phyloP scores from a whole-genome alignment of 2,888 invertebrate genomes.

The Sacculina carcini region DNA sequence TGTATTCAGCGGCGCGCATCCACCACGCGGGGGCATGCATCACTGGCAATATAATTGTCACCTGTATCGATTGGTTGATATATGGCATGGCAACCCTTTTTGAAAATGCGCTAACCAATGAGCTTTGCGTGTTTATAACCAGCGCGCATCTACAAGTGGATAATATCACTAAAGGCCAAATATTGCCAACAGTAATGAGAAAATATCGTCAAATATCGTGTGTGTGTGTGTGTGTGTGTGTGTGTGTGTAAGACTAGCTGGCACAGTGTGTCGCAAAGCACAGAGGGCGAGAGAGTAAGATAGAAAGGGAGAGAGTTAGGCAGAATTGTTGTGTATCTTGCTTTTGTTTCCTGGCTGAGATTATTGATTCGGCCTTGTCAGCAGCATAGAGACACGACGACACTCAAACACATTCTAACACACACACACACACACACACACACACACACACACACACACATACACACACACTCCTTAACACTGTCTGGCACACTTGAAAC shows the following conservation, averaged over 20 bases:
- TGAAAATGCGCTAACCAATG: too few relatives aligned
- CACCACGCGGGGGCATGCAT: too few relatives aligned
- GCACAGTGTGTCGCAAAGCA: background rate
- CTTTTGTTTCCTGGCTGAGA: too few relatives aligned
- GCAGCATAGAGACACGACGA: background rate
- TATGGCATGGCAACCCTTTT: too few relatives aligned
- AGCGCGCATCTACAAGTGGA: too few relatives aligned
- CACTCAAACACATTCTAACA: background rate
- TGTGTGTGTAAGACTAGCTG: background rate
- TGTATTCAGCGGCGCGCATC: too few relatives aligned
- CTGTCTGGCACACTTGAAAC: background rate
- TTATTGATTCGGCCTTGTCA: too few relatives aligned
- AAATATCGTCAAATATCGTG: background rate
- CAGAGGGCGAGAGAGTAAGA: background rate
- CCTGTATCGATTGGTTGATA: too few relatives aligned
- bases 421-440: background rate
- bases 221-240: background rate
- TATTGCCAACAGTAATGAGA: background rate
- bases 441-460: background rate
- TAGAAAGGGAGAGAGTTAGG: too few relatives aligned
- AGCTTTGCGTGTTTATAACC: too few relatives aligned
- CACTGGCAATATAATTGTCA: too few relatives aligned
- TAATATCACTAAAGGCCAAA: background rate
- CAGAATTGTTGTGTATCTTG: too few relatives aligned
- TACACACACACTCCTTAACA: background rate